Conservation (phyloP, 2,888 invertebrate genomes). For the Drosophila putrida region DNA sequence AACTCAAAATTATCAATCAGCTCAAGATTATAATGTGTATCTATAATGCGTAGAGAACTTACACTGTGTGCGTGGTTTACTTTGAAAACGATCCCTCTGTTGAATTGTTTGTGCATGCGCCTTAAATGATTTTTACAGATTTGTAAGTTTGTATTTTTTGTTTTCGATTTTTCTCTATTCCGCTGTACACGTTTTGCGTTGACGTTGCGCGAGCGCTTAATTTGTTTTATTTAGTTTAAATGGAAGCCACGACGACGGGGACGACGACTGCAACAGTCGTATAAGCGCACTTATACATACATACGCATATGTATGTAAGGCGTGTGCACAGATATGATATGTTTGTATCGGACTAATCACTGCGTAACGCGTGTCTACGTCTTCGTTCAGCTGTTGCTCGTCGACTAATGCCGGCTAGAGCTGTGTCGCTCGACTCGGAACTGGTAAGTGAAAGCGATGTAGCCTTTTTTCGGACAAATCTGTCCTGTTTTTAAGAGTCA, state of each 20-base stretch:
- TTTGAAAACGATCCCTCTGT: constrained; percentile 8
- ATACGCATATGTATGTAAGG: constrained; percentile 18
- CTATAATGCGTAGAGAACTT: constrained; percentile 41
- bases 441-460: too few relatives aligned
- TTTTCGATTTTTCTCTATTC: constrained; percentile 23
- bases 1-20: constrained; percentile 35
- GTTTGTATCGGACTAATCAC: constrained; percentile 42
- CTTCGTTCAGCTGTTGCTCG: constrained; percentile 28
- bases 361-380: constrained; percentile 21
- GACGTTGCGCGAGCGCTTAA: constrained; percentile 53
- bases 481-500: too few relatives aligned
- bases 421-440: constrained; percentile 14
- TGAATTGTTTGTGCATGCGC: constrained; percentile 39
- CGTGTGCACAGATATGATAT: constrained; percentile 8
- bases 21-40: constrained; percentile 37
- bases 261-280: constrained; percentile 30
- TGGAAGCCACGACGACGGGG: constrained; percentile 57
- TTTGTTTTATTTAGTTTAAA: constrained; percentile 69
- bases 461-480: too few relatives aligned
- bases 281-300: constrained; percentile 22
- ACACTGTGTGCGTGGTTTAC: constrained; percentile 38
- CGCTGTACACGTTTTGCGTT: constrained; percentile 45
- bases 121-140: constrained; percentile 12
- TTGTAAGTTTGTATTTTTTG: constrained; percentile 16
- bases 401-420: constrained; percentile 12